These are phyloP conservation scores for Drosophila melanosoma DNA, from an alignment of 2,888 invertebrate genomes.

Conservation along the genomic window DNA sequence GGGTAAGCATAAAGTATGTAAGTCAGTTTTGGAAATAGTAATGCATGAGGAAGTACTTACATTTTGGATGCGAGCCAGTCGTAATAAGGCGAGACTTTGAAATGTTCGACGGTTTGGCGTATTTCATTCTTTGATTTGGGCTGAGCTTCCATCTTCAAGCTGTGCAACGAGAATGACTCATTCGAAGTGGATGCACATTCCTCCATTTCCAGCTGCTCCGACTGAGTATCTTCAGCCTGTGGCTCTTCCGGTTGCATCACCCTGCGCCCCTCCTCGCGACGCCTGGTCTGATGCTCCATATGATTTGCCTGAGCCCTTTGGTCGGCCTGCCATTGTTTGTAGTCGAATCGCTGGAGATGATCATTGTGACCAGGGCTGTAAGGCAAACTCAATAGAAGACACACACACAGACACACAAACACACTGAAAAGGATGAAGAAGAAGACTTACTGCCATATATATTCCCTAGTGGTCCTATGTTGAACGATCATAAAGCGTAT, in stretches of 20 bases:
- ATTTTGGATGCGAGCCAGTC: slow-evolving; percentile 47
- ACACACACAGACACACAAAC: no score
- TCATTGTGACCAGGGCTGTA: slow-evolving; percentile 38
- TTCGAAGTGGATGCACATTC: no score
- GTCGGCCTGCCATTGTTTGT: background rate
- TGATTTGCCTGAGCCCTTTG: background rate
- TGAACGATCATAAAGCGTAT: no score
- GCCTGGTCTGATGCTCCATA: no score
- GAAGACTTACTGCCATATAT: no score
- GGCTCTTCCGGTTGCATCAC: no score
- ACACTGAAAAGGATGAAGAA: no score
- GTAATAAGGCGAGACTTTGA: background rate
- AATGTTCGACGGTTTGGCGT: background rate
- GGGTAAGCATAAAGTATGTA: background rate
- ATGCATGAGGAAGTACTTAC: slow-evolving; percentile 19
- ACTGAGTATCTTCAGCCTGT: background rate
- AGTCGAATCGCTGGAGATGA: slow-evolving; percentile 34
- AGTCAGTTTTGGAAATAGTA: background rate
- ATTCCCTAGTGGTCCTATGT: no score
- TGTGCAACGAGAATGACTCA: background rate
- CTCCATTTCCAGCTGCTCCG: background rate
- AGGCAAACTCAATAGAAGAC: background rate
- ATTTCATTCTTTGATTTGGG: background rate
- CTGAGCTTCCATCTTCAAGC: background rate
- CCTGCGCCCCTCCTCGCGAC: background rate